These are phyloP conservation scores for Lochmaea capreae DNA, from an alignment of 2,888 invertebrate genomes.

Conservation along the genomic window DNA sequence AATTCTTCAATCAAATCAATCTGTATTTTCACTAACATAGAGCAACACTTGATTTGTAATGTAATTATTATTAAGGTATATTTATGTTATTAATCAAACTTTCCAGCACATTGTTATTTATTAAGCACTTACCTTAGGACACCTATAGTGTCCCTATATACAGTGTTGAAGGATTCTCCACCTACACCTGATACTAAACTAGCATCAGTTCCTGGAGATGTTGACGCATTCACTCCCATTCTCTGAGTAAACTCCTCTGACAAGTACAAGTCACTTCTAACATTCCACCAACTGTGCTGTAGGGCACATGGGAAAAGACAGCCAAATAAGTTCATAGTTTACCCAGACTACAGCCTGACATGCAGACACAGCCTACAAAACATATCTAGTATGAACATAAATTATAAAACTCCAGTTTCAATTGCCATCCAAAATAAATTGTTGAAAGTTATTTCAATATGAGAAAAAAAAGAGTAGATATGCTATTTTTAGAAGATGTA, in stretches of 20 bases:
- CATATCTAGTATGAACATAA: slow-evolving; percentile 11
- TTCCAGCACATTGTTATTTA: background rate
- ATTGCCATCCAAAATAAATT: too few relatives aligned
- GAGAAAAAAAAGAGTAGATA: too few relatives aligned
- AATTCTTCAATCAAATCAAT: too few relatives aligned
- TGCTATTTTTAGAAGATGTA: too few relatives aligned
- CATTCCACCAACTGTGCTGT: slow-evolving; percentile 68
- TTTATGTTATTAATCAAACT: too few relatives aligned
- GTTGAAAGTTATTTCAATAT: too few relatives aligned
- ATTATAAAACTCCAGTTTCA: background rate
- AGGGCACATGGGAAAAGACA: slow-evolving; percentile 71
- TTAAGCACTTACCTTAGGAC: slow-evolving; percentile 57
- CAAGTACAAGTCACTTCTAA: slow-evolving; percentile 63
- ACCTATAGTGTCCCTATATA: slow-evolving; percentile 61
- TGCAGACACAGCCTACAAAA: slow-evolving; percentile 61
- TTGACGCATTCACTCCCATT: slow-evolving; percentile 66
- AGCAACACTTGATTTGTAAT: too few relatives aligned
- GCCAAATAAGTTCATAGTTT: slow-evolving; percentile 72
- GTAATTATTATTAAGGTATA: background rate
- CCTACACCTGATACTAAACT: slow-evolving; percentile 50
- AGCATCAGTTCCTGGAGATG: slow-evolving; percentile 58
- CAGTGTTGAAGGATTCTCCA: slow-evolving; percentile 57
- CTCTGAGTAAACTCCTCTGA: slow-evolving; percentile 63
- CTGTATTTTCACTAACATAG: too few relatives aligned
- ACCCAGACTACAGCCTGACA: slow-evolving; percentile 70